Evolutionary conservation across 2,113 vertebrate species (phyloP), one percentile per base, ranked within the genome.

Genomic region (Noturus placidus): DNA sequence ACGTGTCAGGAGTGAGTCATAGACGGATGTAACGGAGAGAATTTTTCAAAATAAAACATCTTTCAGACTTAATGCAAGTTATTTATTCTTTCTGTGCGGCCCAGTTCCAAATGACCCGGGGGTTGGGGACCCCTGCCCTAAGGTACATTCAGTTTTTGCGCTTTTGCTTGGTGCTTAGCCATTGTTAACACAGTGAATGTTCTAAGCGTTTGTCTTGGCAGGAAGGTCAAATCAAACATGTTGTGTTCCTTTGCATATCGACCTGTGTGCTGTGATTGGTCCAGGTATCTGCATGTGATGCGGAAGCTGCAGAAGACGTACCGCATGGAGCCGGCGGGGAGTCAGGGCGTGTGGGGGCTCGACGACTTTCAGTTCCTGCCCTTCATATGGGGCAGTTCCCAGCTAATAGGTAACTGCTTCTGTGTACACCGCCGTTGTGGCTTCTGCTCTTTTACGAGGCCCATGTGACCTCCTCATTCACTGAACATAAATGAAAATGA

Each of bases 331-430:
- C 98, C 98, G 0, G 98, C 98, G 0, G 98, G 98, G 78, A 99
- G 98, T 93, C 98, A 99, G 92, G 98, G 98, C 0, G 98, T 99
- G 85, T 99, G 98, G 98, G 98, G 98, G 86, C 96, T 99, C 88
- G 98, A 99, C 3, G 98, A 99, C 93, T 99, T 99, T 93, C 98
- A 99, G 61, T 99, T 99, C 77, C 94, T 99, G 20, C 98, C 98
- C 88, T 99, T 99, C 93, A 97, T 99, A 89, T 99, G 98, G 97
- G 98, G 98, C 89, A 99, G 97, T 86, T 96, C 98, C 1, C 98
- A 99, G 92, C 96, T 99, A 79, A 92, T 99, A 95, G 96, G 96
- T 97, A 95, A 89, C 46, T 46, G 30, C 5, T 17, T 10, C 1
- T 10, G 1, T 0, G 7, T 25, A 42, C 35, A 19, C 14, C 67